Evolutionary conservation across 1,140 invertebrate genomes (phyloP), one percentile per base, ranked within the genome.

Genomic region (Aphidius gifuensis): DNA sequence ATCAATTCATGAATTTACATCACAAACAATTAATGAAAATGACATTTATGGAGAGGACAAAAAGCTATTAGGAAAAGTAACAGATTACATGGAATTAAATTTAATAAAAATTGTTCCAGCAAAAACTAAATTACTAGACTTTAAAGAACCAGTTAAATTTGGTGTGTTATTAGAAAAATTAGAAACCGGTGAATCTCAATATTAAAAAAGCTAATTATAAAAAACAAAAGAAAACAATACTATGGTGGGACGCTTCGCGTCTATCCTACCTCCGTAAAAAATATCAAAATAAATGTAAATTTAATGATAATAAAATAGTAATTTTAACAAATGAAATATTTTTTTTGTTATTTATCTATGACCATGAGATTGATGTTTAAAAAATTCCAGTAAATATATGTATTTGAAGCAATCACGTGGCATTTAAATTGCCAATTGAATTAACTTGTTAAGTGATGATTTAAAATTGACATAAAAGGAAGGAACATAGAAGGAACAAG

Each of bases 1-100:
- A 16, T 64, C 71, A 21, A 70, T 68, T 58, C 60, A 61, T 38
- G 32, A 69, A 21, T 68, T 71, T 46, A 59, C 61, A 23, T 68
- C 67, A n/a, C 67, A 70, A 9, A 70, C 70, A 53, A 66, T 65
- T 21, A 66, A 70, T 42, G 69, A 71, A 58, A 66, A 64, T 48
- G 60, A 71, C 9, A 8, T 71, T 16, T 71, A 62, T 55, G 66
- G 65, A 16, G 45, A 65, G 38, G 51, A 72, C 58, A 64, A 67
- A 48, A 65, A 67, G 43, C 58, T 57, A n/a, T 62, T 68, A 53
- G 70, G 72, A 21, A 67, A 66, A 40, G 66, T 71, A 50, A 43
- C 61, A 16, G 66, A 65, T 56, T 62, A 67, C 9, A 61, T 71
- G 58, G 69, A 69, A 42, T 38, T 73, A 6, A 69, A 63, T 23